A percentile compares a stretch with the other conserved stretches of the same genome.
Evolutionary conservation across 2,797 vertebrate species (phyloP).

Genomic region (Acrossocheilus fasciatus): DNA sequence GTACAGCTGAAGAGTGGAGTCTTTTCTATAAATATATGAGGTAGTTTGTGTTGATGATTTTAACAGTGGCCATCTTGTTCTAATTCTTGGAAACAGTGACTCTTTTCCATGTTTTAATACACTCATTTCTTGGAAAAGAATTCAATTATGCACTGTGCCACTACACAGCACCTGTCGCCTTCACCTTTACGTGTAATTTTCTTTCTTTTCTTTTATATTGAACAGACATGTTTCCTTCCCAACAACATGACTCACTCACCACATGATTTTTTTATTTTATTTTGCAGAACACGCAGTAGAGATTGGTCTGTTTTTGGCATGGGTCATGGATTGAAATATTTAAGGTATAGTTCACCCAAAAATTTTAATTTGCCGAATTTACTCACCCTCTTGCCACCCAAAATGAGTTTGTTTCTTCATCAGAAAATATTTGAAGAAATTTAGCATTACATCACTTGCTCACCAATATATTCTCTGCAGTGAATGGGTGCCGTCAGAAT

Average conservation of each 20-base stretch:
- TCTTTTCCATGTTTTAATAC: not conserved
- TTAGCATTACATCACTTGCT: not conserved
- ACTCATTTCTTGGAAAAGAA: not conserved
- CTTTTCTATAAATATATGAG: constrained; percentile 1
- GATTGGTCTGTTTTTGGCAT: not conserved
- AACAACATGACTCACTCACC: not conserved
- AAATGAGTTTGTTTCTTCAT: not conserved
- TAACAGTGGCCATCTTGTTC: not conserved
- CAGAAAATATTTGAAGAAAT: not conserved
- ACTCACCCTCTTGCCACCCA: not conserved
- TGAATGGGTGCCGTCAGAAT: not conserved
- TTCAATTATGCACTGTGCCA: not conserved
- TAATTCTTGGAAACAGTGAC: not conserved
- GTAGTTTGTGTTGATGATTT: not conserved
- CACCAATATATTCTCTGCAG: not conserved
- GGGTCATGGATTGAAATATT: not conserved
- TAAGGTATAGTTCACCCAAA: not conserved
- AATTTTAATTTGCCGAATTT: not conserved
- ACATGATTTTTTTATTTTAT: not conserved
- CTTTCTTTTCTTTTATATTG: not conserved
- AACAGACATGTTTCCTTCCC: not conserved
- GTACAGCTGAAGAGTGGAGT: not conserved
- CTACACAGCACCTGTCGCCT: not conserved
- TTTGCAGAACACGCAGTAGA: not conserved
- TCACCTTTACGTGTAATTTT: not conserved